Percentiles rank a stretch among this genome's conserved stretches.
These are phyloP conservation scores for Eidolon helvum DNA, from an alignment of 2,113 vertebrate genomes.

Conservation along the genomic window DNA sequence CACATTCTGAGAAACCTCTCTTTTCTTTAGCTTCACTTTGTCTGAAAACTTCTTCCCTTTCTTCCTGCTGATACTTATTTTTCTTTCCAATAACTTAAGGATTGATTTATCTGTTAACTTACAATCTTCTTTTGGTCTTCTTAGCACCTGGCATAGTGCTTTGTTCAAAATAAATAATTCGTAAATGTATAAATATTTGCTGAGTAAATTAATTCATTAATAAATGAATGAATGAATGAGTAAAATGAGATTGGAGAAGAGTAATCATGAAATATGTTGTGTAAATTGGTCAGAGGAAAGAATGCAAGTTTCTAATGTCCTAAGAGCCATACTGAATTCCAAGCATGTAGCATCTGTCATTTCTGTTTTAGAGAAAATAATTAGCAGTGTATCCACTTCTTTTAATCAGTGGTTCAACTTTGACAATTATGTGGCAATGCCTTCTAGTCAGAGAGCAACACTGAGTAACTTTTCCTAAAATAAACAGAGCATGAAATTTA, in stretches of 20 bases:
- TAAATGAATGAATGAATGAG: background rate
- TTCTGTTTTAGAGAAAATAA: constrained; percentile 27
- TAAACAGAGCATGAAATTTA: background rate
- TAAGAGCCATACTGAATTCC: background rate
- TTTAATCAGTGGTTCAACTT: background rate
- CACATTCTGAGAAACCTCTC: background rate
- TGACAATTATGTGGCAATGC: background rate
- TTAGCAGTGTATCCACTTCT: background rate
- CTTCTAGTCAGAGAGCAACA: background rate
- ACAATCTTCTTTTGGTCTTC: background rate
- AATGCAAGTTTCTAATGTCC: background rate
- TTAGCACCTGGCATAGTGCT: background rate
- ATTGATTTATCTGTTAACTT: background rate
- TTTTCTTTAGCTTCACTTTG: background rate
- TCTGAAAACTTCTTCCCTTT: background rate
- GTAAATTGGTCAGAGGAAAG: background rate
- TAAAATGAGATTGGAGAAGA: background rate
- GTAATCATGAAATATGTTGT: background rate
- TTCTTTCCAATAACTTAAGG: background rate
- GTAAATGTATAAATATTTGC: background rate
- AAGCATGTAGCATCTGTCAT: background rate
- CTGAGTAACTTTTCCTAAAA: background rate
- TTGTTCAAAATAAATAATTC: background rate
- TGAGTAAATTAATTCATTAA: background rate
- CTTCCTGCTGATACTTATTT: background rate